phyloP scores from a whole-genome alignment of 1,140 invertebrate species.

The Tenebrio molitor region DNA sequence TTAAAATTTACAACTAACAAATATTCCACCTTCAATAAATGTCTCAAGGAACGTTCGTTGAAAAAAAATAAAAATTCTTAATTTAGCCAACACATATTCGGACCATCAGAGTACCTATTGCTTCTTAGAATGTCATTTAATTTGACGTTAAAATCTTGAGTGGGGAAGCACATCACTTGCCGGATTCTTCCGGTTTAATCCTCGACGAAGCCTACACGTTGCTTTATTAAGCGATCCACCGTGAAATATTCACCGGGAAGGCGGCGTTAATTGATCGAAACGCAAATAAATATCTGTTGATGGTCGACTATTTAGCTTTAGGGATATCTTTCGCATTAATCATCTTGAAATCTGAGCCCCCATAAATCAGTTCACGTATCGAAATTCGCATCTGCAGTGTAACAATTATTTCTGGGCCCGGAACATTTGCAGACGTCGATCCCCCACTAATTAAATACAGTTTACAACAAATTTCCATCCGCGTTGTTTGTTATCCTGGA shows the following conservation, averaged over 20 bases:
- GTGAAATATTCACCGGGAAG: neutral
- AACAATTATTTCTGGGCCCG: neutral
- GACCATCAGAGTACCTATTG: too few relatives aligned
- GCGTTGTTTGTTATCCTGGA: conserved; percentile 18
- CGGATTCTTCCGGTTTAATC: too few relatives aligned
- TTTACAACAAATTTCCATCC: conserved; percentile 18
- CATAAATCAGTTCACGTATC: conserved; percentile 12
- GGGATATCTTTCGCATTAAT: conserved; percentile 28
- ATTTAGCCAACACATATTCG: too few relatives aligned
- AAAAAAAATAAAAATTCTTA: too few relatives aligned
- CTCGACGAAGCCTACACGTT: too few relatives aligned
- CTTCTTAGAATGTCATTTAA: too few relatives aligned
- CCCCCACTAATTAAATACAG: neutral
- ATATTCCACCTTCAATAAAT: too few relatives aligned
- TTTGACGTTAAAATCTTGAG: too few relatives aligned
- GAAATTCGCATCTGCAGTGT: neutral
- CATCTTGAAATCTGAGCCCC: conserved; percentile 15
- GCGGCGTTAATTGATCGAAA: conserved; percentile 19
- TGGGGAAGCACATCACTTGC: too few relatives aligned
- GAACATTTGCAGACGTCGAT: neutral
- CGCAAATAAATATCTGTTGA: conserved; percentile 24
- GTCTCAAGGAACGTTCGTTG: too few relatives aligned
- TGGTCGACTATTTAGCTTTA: conserved; percentile 14
- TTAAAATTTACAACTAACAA: too few relatives aligned
- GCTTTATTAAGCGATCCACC: neutral